Percentiles rank a stretch among this genome's conserved stretches.
phyloP scores from a whole-genome alignment of 2,113 vertebrate species.

The Tenebrosternarchus preto region DNA sequence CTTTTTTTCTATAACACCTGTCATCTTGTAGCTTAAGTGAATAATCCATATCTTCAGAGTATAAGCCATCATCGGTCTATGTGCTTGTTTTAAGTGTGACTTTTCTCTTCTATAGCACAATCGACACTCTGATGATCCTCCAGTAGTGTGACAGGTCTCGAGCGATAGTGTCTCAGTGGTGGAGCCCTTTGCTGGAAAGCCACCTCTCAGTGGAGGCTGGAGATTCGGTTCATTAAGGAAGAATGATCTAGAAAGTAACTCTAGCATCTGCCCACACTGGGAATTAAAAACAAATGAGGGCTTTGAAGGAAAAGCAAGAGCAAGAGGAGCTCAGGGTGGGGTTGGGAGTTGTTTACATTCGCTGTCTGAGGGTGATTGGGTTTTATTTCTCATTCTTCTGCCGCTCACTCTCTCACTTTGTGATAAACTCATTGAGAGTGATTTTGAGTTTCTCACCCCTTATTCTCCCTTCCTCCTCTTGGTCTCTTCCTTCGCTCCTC shows the following conservation, averaged over 20 bases:
- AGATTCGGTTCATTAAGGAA: constrained; percentile 57
- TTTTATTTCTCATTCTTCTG: constrained; percentile 38
- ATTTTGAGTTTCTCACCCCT: constrained; percentile 18
- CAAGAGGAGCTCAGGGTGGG: constrained; percentile 54
- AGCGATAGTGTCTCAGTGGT: neutral
- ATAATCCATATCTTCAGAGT: constrained; percentile 22
- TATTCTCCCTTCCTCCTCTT: neutral
- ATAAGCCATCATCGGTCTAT: constrained; percentile 25
- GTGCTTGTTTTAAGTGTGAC: constrained; percentile 44
- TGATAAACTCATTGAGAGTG: constrained; percentile 27
- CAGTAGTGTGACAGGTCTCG: constrained; percentile 25
- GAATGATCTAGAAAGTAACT: constrained; percentile 40
- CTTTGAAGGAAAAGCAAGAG: constrained; percentile 34
- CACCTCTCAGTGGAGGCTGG: constrained; percentile 12
- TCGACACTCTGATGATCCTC: constrained; percentile 45
- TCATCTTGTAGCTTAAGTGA: constrained; percentile 13
- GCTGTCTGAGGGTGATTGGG: constrained; percentile 44
- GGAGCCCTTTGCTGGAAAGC: neutral
- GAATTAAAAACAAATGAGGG: constrained; percentile 49
- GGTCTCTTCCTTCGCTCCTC: too few relatives aligned
- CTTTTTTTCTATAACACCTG: neutral
- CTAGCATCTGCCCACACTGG: constrained; percentile 24
- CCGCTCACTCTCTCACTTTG: constrained; percentile 24
- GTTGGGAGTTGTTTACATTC: constrained; percentile 46
- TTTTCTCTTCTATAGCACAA: constrained; percentile 42